Evolutionary conservation across 2,113 vertebrate species (phyloP), one percentile per base, ranked within the genome.

Genomic region (Promerops cafer): DNA sequence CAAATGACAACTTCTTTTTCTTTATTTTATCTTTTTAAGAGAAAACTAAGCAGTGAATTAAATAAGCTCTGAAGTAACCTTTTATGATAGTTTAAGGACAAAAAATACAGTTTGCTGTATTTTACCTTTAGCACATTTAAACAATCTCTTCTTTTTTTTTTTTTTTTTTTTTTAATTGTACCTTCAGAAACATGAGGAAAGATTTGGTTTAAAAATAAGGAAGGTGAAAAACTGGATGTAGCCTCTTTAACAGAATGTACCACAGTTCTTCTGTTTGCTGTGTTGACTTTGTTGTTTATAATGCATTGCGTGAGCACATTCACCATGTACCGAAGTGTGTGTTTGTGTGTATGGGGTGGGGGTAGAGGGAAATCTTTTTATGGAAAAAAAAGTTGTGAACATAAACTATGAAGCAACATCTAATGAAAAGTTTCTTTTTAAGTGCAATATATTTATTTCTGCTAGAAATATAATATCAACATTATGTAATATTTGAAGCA

Each of bases 401-500:
- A 90, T 97, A 96, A 94, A 97, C 96, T 97, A 97, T 98, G 97
- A 97, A 97, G 89, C 94, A 96, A 98, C 97, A 98, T 97, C 96
- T 96, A 97, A 98, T 54, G 88, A 95, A 72, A 97, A 98, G 80
- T 98, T 98, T 98, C 97, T 98, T 99, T 99, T 99, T 98, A 98
- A 99, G 99, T 99, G 99, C 99, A 99, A 99, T 99, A 99, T 99
- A 99, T 99, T 99, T 99, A 99, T 99, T 99, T 99, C 98, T 98
- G 98, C 98, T 99, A 98, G 98, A 98, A 98, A 98, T 99, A 98
- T 99, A 98, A 97, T 98, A 98, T 98, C 98, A 96, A 98, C 97
- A 96, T 96, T 98, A 98, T 99, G 98, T 99, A 98, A 98, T 98
- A 98, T 99, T 98, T 98, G 98, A 98, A 98, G 97, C 98, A 98